phyloP scores from a whole-genome alignment of 2,113 vertebrate genomes.

The Cinclus mexicanus region DNA sequence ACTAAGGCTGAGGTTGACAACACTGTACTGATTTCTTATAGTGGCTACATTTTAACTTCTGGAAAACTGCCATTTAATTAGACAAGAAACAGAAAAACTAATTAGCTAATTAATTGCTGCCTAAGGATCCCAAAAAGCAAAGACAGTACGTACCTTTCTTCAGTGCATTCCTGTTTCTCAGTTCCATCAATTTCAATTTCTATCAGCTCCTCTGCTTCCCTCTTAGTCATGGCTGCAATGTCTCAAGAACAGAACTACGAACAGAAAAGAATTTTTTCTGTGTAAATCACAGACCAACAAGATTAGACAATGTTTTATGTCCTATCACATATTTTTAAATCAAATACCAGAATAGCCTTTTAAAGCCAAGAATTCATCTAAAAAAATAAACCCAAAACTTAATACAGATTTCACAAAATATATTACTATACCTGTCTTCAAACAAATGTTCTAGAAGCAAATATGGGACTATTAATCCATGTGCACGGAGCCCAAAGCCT shows the following conservation, averaged over 20 bases:
- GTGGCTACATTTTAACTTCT: background rate
- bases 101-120: background rate
- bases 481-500: background rate
- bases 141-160: constrained; percentile 85
- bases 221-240: constrained; percentile 89
- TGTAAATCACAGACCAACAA: background rate
- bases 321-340: background rate
- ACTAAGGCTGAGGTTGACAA: background rate
- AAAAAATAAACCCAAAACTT: background rate
- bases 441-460: background rate
- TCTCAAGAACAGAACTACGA: constrained; percentile 53
- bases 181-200: constrained; percentile 98
- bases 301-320: background rate
- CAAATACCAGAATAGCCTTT: background rate
- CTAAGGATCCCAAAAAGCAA: background rate
- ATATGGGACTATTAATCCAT: background rate
- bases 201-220: constrained; percentile 95
- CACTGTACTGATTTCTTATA: background rate
- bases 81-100: background rate
- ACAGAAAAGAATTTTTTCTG: background rate
- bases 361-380: background rate
- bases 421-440: background rate
- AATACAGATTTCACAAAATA: background rate
- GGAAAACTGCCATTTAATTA: background rate
- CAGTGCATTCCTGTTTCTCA: constrained; percentile 92